These are phyloP conservation scores for Drosophila miranda DNA, from an alignment of 1,140 invertebrate genomes.

Conservation along the genomic window DNA sequence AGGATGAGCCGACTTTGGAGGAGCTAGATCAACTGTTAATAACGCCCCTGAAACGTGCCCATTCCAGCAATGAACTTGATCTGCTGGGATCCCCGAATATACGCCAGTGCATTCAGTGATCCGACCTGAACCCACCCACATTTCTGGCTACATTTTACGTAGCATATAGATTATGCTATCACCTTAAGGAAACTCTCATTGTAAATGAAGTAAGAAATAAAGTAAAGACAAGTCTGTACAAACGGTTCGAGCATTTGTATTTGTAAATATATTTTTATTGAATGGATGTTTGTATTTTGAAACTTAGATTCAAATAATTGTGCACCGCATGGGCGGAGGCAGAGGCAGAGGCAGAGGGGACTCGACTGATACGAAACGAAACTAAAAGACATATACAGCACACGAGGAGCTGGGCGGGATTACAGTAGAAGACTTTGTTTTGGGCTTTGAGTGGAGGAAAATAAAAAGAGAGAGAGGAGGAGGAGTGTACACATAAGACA, in stretches of 20 bases:
- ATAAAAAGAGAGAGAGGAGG: not conserved
- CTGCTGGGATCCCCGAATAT: not conserved
- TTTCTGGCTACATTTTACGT: conserved; percentile 21
- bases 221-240: not conserved
- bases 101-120: conserved; percentile 36
- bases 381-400: conserved; percentile 1
- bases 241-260: conserved; percentile 5
- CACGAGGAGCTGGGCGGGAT: conserved; percentile 2
- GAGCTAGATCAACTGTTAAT: no score
- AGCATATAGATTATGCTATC: conserved; percentile 28
- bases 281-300: conserved; percentile 49
- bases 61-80: conserved; percentile 35
- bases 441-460: conserved; percentile 16
- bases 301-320: conserved; percentile 52
- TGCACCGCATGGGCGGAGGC: not conserved
- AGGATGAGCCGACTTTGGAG: not conserved
- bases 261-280: conserved; percentile 67
- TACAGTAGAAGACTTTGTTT: not conserved
- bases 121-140: not conserved
- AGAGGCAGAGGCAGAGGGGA: not conserved
- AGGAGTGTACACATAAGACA: conserved; percentile 60
- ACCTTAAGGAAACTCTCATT: conserved; percentile 19
- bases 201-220: conserved; percentile 33
- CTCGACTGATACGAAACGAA: conserved; percentile 21
- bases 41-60: not conserved